Base-by-base conservation (phyloP, 2,797 vertebrate species). In the Parotocinclus haroldoi region DNA sequence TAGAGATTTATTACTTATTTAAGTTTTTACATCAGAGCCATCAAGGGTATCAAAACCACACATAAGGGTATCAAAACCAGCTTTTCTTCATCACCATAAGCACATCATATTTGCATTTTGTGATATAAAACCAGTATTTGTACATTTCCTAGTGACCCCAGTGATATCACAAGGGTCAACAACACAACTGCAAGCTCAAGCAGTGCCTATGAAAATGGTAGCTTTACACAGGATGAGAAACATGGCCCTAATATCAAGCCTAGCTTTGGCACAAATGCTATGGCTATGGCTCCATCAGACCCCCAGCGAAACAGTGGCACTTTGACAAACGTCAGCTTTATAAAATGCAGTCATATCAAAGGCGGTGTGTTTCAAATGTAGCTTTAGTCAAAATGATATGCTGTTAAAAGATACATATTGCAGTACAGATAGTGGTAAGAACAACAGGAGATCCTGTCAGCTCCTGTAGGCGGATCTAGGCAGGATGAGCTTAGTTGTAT, bases 1-100 rank as follows among this genome's bases (percentile, higher is more conserved):
- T 61, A 79, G 70, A 73, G 70, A 66, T 79, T 79, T 79, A 79
- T 79, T 79, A 77, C 75, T 71, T 70, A 59, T 58, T 69, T 27
- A 53, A 75, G 73, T 66, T 52, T 64, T 71, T 66, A 79, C 67
- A 73, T 67, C 72, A 60, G 74, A 69, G 57, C 74, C 77, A 74
- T 74, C 66, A 73, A 66, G 44, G 36, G 52, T 66, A 75, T 77
- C 61, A 79, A 79, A 77, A 65, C 68, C 59, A 57, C 67, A 73
- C 73, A 65, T 71, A 44, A 69, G 72, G 65, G 66, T 74, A 77
- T 77, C 76, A 77, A 77, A 77, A 77, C 53, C 68, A 65, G 46
- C 60, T 71, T 54, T 49, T 56, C 68, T 73, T 70, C 53, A 66
- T 62, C 69, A 59, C 66, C 48, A 54, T 53, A 58, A 16, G 56